Evolutionary conservation across 1,140 invertebrate genomes (phyloP).

Genomic region (Elysia chlorotica): DNA sequence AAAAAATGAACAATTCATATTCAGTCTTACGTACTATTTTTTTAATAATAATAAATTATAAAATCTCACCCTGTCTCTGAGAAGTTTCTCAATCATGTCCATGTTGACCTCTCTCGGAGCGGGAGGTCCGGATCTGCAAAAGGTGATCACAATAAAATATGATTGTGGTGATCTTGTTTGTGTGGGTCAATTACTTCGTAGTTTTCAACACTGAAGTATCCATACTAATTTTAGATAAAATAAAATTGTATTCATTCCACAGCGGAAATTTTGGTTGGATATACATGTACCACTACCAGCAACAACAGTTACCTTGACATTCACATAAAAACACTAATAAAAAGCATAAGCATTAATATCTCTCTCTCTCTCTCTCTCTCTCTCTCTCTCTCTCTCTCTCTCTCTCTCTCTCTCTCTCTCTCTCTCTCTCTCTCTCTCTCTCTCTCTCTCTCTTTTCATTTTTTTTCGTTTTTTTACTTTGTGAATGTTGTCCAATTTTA

Average conservation of each 20-base stretch:
- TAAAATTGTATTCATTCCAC: too few relatives aligned
- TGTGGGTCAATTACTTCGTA: not conserved
- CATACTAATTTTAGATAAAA: not conserved
- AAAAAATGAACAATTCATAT: too few relatives aligned
- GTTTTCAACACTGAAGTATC: not conserved
- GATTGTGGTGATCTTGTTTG: not conserved
- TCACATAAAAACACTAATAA: not conserved
- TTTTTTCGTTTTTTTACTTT: not conserved
- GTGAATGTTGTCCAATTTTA: not conserved
- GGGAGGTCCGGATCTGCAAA: slow-evolving; percentile 30
- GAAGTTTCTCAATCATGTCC: slow-evolving; percentile 54
- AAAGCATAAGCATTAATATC: not conserved
- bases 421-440: not conserved
- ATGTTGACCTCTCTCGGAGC: slow-evolving; percentile 49
- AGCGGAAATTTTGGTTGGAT: too few relatives aligned
- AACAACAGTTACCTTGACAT: too few relatives aligned
- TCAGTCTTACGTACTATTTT: too few relatives aligned
- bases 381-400: not conserved
- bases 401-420: not conserved
- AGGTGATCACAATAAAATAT: too few relatives aligned
- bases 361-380: not conserved
- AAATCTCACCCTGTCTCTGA: slow-evolving; percentile 54
- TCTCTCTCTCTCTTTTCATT: not conserved
- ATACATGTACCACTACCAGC: too few relatives aligned
- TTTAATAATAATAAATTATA: too few relatives aligned